phyloP scores from a whole-genome alignment of 2,797 vertebrate genomes.

The Threskiornis aethiopicus region DNA sequence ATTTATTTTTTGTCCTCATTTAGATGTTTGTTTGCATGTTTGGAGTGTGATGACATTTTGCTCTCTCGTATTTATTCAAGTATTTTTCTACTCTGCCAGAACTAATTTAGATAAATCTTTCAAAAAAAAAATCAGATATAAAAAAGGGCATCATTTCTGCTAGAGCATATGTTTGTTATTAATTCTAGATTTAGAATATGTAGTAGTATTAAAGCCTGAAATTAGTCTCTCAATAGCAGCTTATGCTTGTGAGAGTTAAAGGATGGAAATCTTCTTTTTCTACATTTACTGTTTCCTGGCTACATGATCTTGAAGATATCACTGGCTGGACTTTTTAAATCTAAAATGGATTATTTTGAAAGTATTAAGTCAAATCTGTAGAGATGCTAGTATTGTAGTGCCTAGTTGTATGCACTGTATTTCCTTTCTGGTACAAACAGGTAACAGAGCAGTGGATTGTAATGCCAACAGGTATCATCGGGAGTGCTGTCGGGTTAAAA shows the following conservation, averaged over 20 bases:
- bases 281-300: background rate
- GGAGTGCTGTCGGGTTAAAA: background rate
- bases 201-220: background rate
- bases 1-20: background rate
- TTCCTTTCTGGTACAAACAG: background rate
- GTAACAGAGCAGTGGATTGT: background rate
- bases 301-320: background rate
- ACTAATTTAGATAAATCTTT: background rate
- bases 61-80: background rate
- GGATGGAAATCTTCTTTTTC: background rate
- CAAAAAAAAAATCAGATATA: background rate
- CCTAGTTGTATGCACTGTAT: background rate
- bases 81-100: background rate
- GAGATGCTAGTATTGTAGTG: accelerated
- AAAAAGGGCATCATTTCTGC: background rate
- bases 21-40: background rate
- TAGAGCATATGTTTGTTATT: background rate
- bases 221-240: background rate
- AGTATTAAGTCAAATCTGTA: background rate
- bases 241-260: background rate
- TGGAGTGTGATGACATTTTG: background rate
- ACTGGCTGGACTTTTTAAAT: background rate
- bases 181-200: background rate
- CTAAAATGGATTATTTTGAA: background rate
- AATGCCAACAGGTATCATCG: background rate